Conservation (phyloP, 2,888 invertebrate species). For the Rhopalosiphum nymphaeae region DNA sequence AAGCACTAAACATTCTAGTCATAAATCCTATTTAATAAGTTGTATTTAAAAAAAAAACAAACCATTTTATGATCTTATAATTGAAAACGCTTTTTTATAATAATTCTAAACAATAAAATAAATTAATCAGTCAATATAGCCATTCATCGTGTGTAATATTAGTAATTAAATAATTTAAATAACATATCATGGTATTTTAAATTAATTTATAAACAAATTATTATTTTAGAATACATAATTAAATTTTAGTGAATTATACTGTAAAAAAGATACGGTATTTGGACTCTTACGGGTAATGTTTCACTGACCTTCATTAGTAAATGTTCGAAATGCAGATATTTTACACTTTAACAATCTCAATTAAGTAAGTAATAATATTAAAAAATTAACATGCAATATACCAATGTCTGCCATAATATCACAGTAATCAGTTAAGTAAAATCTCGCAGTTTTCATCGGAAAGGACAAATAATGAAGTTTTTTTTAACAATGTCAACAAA, state of each 20-base stretch:
- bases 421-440: not conserved
- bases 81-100: not conserved
- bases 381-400: no score
- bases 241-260: not conserved
- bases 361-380: not conserved
- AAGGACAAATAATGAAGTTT: not conserved
- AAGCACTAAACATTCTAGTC: not conserved
- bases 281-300: not conserved
- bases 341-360: not conserved
- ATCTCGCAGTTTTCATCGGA: not conserved
- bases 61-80: not conserved
- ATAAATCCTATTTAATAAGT: not conserved
- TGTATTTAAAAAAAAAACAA: no score
- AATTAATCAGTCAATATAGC: not conserved
- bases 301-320: not conserved
- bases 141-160: not conserved
- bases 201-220: not conserved
- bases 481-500: not conserved
- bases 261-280: not conserved
- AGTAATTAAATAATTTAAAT: not conserved
- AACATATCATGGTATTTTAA: not conserved
- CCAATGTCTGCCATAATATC: not conserved
- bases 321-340: not conserved
- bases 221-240: not conserved
- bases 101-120: not conserved